phyloP scores from a whole-genome alignment of 2,797 vertebrate species.

The Dromococcyx pavoninus region DNA sequence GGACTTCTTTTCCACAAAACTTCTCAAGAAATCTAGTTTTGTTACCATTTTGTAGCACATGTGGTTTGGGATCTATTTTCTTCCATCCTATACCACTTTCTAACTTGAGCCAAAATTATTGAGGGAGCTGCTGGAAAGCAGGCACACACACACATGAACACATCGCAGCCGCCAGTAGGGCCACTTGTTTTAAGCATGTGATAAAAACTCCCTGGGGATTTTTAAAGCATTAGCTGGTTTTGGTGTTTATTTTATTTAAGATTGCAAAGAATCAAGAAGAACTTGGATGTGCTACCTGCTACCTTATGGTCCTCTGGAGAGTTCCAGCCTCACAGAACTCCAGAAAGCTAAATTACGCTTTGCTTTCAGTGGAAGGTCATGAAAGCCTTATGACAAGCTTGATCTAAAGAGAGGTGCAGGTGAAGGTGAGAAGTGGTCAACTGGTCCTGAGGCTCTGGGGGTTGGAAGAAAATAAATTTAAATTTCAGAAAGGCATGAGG shows the following conservation, averaged over 20 bases:
- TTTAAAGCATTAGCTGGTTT: background rate
- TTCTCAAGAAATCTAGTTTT: background rate
- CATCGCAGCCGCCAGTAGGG: background rate
- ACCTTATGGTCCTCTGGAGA: background rate
- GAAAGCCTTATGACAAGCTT: background rate
- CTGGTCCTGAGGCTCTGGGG: background rate
- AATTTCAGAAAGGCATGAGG: background rate
- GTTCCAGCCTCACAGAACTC: background rate
- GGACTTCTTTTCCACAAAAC: background rate
- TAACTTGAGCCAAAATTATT: background rate
- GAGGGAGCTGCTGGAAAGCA: background rate
- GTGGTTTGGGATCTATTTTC: background rate
- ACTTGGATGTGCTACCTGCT: background rate
- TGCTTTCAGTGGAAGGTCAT: background rate
- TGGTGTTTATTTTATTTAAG: background rate
- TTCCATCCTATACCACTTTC: background rate
- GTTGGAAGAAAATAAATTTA: background rate
- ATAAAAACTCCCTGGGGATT: background rate
- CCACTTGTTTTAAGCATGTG: background rate
- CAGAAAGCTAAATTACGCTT: background rate
- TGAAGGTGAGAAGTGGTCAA: background rate
- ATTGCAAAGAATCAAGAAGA: background rate
- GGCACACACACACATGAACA: background rate
- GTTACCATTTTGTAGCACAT: background rate
- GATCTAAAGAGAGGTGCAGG: background rate